Base-by-base conservation (phyloP, 2,797 vertebrate species). In the Pseudomugil tenellus region DNA sequence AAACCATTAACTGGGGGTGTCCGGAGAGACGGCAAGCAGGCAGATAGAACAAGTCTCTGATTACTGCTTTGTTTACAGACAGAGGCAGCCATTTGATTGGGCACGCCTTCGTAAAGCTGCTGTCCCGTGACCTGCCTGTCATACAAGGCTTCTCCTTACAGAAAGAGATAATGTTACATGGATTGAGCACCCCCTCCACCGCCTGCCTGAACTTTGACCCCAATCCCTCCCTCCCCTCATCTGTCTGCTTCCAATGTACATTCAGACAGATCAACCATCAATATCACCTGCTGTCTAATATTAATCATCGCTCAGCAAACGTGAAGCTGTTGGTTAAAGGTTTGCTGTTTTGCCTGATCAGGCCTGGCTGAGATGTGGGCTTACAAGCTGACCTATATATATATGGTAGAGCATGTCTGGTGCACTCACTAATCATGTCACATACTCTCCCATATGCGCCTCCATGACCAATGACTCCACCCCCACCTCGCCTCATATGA, bases 91-190 rank as follows among this genome's bases (percentile, higher is more conserved):
- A 1, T 76, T 72, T 80, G 84, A 87, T 87, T 80, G 70, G 77
- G 28, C 35, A 58, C 12, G 29, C 71, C 43, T 63, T 80, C 74
- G 79, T 83, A 85, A 91, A 80, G 81, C 43, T 0, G 28, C 68
- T 71, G 63, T 61, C 77, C 84, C 81, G 69, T 84, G 82, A 89
- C 88, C 81, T 37, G 56, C 70, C 75, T 81, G 84, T 87, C 83
- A 81, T 79, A 63, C 21, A 4, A 61, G 69, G 74, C 82, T 76
- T 88, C 73, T 80, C 69, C 68, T 84, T 84, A 77, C 77, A 74
- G 76, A 67, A 72, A 73, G 66, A 79, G 80, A 58, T 88, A 74
- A 46, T 26, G 31, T 90, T 89, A 82, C 79, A 87, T 28, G 12
- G 39, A 66, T 68, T 32, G 39, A 48, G 61, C 68, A 19, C 55